Evolutionary conservation across 2,113 vertebrate species (phyloP).

Genomic region (Amazona guildingii): DNA sequence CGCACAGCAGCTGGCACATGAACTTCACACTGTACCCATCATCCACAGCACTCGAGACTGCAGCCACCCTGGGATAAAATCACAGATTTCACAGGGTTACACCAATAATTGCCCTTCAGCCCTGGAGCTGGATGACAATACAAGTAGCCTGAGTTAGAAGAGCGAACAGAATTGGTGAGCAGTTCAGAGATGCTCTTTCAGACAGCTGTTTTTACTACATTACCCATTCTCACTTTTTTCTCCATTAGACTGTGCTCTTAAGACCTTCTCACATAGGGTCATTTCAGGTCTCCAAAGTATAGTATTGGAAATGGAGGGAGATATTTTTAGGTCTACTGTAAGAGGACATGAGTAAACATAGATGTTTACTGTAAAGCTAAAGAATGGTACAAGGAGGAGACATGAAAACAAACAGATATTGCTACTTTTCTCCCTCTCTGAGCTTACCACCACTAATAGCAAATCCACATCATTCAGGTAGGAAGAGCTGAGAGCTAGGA

Average conservation of each 20-base stretch:
- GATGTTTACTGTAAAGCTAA: neutral
- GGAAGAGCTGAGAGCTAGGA: neutral
- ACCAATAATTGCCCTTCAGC: neutral
- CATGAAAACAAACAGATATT: neutral
- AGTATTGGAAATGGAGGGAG: neutral
- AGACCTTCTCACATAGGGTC: neutral
- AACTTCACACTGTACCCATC: neutral
- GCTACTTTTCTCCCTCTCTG: neutral
- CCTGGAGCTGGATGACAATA: neutral
- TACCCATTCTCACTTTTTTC: slow-evolving; percentile 9
- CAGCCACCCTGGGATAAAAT: neutral
- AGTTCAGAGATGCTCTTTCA: neutral
- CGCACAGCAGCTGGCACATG: fast-evolving
- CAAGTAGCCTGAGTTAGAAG: neutral
- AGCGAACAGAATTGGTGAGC: neutral
- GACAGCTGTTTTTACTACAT: neutral
- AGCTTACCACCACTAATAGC: neutral
- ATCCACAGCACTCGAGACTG: fast-evolving
- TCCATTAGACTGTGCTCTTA: neutral
- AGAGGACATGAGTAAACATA: neutral
- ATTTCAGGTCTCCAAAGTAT: neutral
- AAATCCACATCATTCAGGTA: neutral
- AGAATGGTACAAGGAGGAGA: neutral
- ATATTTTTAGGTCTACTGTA: neutral
- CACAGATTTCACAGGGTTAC: neutral